These are phyloP conservation scores for Ctenosaura bakeri DNA, from an alignment of 2,797 vertebrate species.

Conservation along the genomic window DNA sequence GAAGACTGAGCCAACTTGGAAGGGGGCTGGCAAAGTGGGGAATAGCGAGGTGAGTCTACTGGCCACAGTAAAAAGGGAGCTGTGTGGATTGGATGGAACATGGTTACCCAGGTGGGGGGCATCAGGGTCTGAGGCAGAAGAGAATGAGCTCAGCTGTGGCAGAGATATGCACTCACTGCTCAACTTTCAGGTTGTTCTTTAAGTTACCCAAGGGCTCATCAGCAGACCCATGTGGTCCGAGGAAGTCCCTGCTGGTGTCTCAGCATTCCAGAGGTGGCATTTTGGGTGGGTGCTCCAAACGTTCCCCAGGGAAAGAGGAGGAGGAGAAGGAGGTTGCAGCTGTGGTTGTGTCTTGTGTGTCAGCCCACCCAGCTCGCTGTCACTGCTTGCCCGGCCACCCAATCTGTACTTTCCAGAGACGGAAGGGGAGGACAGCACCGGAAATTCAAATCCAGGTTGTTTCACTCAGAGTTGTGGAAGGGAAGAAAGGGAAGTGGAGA, in stretches of 20 bases:
- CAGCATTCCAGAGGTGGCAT: background rate
- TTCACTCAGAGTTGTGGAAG: background rate
- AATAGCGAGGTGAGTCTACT: background rate
- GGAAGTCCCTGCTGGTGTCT: accelerated
- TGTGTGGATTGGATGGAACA: no score
- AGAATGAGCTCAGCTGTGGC: no score
- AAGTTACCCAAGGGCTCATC: conserved; percentile 11
- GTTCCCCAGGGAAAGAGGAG: background rate
- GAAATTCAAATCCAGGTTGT: conserved; percentile 19
- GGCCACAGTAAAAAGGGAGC: no score
- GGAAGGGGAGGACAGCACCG: conserved; percentile 13
- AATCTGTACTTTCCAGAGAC: background rate
- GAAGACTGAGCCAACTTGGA: background rate
- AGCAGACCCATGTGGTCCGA: background rate
- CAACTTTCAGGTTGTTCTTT: no score
- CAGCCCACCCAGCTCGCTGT: no score
- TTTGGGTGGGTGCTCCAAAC: background rate
- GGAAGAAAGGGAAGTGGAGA: accelerated
- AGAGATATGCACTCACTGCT: no score
- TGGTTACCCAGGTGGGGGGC: background rate
- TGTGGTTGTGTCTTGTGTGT: background rate
- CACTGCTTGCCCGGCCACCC: no score
- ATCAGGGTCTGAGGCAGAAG: no score
- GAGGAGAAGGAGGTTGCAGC: background rate
- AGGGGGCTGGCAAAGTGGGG: background rate